A percentile compares a stretch with the other conserved stretches of the same genome.
Conservation (phyloP, 1,140 invertebrate species). For the Mya arenaria region DNA sequence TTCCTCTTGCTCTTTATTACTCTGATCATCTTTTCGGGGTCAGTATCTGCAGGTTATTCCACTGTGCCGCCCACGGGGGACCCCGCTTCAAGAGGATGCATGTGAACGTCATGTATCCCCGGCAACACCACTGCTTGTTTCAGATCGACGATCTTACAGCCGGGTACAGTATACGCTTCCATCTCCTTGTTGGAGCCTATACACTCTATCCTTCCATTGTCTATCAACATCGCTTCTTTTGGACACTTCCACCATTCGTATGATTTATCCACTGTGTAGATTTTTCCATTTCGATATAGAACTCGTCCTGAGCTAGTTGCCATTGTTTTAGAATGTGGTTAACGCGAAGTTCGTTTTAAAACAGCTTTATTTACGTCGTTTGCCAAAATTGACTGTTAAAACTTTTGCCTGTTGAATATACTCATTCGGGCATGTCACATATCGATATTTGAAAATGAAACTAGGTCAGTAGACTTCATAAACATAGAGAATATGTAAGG, state of each 20-base stretch:
- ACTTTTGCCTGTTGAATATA: too few relatives aligned
- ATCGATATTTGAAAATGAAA: too few relatives aligned
- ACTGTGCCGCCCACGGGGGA: constrained; percentile 48
- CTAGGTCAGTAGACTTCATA: too few relatives aligned
- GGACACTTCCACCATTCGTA: background rate
- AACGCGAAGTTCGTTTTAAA: too few relatives aligned
- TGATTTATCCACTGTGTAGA: constrained; percentile 29
- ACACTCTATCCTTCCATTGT: constrained; percentile 7
- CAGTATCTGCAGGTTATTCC: background rate
- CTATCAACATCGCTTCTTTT: constrained; percentile 26
- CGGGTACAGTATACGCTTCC: background rate
- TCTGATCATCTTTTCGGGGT: constrained; percentile 1
- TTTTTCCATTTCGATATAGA: constrained; percentile 2
- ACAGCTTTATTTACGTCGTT: too few relatives aligned
- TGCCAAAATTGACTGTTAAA: too few relatives aligned
- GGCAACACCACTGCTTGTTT: constrained; percentile 35
- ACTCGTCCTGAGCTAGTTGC: too few relatives aligned
- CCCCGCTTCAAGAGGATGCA: constrained; percentile 54
- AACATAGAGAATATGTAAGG: too few relatives aligned
- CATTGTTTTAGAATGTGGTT: too few relatives aligned
- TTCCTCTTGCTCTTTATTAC: background rate
- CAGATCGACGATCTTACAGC: constrained; percentile 8
- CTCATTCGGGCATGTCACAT: too few relatives aligned
- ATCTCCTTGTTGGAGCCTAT: constrained; percentile 6
- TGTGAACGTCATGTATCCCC: constrained; percentile 58